These are phyloP conservation scores for Oreochromis niloticus DNA, from an alignment of 2,113 vertebrate genomes.

Conservation along the genomic window DNA sequence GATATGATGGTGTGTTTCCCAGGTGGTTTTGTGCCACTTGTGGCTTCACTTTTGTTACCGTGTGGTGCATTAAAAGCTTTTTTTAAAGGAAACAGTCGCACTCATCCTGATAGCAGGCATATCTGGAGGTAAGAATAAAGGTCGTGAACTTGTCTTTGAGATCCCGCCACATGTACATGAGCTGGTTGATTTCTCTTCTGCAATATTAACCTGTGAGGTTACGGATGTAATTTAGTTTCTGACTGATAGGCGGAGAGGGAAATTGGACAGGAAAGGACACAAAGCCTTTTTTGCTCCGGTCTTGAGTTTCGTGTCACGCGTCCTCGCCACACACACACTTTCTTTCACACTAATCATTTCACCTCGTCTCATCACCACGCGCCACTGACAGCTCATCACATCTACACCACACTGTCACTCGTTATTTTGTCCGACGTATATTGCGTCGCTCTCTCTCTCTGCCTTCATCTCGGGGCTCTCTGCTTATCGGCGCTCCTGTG, in stretches of 20 bases:
- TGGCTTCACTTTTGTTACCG: not conserved
- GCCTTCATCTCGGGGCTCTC: not conserved
- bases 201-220: not conserved
- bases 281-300: not conserved
- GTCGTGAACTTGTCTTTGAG: not conserved
- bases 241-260: not conserved
- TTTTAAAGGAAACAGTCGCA: not conserved
- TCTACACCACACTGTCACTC: slow-evolving; percentile 15
- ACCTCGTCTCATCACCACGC: slow-evolving; percentile 1
- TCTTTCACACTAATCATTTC: not conserved
- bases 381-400: slow-evolving; percentile 30
- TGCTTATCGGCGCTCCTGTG: not conserved
- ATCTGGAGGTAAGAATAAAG: not conserved
- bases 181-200: not conserved
- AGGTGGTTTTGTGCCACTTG: not conserved
- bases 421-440: slow-evolving; percentile 32
- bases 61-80: not conserved
- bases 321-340: not conserved
- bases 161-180: not conserved
- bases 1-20: not conserved
- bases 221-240: not conserved
- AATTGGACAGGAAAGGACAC: not conserved
- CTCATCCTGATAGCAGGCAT: not conserved
- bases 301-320: not conserved
- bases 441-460: not conserved